These are phyloP conservation scores for Dufourea novaeangliae DNA, from an alignment of 1,140 invertebrate genomes.

Conservation along the genomic window DNA sequence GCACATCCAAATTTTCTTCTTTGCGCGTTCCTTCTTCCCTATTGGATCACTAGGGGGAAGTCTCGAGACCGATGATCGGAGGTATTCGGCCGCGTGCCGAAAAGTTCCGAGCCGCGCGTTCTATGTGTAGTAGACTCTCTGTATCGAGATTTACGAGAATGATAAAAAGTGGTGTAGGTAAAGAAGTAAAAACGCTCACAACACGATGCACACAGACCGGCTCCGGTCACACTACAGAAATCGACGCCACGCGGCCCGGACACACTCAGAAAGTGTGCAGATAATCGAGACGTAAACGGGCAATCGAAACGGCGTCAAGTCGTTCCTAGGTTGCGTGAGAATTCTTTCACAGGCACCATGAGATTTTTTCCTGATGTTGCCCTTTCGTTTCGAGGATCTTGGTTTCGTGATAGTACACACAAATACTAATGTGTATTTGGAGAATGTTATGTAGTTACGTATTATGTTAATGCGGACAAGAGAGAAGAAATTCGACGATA, in stretches of 20 bases:
- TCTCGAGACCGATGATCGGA: constrained; percentile 49
- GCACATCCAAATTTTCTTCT: constrained; percentile 16
- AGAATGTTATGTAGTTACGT: constrained; percentile 3
- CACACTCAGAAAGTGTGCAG: background rate
- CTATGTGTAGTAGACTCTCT: constrained; percentile 32
- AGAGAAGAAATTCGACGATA: constrained; percentile 30
- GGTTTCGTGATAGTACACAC: background rate
- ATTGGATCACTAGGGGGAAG: constrained; percentile 34
- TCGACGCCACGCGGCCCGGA: background rate
- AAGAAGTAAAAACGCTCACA: constrained; percentile 8
- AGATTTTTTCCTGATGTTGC: constrained; percentile 6
- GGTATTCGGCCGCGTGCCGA: constrained; percentile 55
- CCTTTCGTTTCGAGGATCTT: background rate
- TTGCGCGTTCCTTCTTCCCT: constrained; percentile 19
- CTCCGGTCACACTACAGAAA: background rate
- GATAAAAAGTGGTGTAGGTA: constrained; percentile 30
- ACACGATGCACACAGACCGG: constrained; percentile 13
- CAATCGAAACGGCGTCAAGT: constrained; percentile 32
- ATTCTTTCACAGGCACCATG: constrained; percentile 29
- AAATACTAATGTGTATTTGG: background rate
- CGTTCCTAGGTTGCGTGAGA: constrained; percentile 34
- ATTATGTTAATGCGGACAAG: constrained; percentile 19
- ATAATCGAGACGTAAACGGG: background rate
- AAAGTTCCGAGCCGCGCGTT: constrained; percentile 53
- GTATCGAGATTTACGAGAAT: constrained; percentile 32